A percentile compares a stretch with the other conserved stretches of the same genome.
Evolutionary conservation across 2,797 vertebrate species (phyloP).

Genomic region (Poecilia gillii): DNA sequence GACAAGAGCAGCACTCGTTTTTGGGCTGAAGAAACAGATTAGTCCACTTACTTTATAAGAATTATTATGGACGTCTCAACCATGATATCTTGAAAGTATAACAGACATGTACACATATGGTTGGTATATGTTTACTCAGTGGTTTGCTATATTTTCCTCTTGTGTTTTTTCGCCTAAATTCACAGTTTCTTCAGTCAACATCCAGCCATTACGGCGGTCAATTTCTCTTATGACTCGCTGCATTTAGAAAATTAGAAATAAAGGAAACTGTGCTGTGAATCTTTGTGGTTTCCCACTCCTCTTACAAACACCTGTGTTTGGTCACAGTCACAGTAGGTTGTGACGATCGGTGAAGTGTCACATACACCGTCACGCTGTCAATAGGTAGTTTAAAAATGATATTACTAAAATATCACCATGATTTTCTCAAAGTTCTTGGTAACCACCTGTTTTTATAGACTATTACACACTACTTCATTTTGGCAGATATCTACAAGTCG

Average conservation of each 20-base stretch:
- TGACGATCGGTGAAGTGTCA: slow-evolving; percentile 17
- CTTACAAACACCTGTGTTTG: not conserved
- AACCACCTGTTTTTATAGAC: not conserved
- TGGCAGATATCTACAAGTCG: slow-evolving; percentile 9
- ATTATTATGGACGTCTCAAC: not conserved
- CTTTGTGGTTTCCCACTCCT: slow-evolving; percentile 3
- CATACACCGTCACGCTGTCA: not conserved
- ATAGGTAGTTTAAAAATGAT: not conserved
- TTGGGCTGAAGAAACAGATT: not conserved
- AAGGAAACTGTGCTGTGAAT: slow-evolving; percentile 3
- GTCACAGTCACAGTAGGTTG: slow-evolving; percentile 1
- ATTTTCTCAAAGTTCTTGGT: not conserved
- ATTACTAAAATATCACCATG: not conserved
- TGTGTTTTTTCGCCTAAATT: slow-evolving; percentile 46
- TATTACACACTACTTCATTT: not conserved
- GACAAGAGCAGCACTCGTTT: not conserved
- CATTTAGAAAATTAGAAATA: slow-evolving; percentile 38
- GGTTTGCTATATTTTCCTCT: slow-evolving; percentile 49
- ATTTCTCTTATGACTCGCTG: slow-evolving; percentile 61
- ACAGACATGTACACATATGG: not conserved
- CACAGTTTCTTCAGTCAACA: slow-evolving; percentile 49
- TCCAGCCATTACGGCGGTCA: slow-evolving; percentile 62
- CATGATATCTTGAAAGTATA: not conserved
- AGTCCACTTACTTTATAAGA: not conserved
- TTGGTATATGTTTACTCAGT: not conserved